Base-by-base conservation (phyloP, 37 sponge, comb jelly and placozoan genomes). In the Theonella swinhoei region DNA sequence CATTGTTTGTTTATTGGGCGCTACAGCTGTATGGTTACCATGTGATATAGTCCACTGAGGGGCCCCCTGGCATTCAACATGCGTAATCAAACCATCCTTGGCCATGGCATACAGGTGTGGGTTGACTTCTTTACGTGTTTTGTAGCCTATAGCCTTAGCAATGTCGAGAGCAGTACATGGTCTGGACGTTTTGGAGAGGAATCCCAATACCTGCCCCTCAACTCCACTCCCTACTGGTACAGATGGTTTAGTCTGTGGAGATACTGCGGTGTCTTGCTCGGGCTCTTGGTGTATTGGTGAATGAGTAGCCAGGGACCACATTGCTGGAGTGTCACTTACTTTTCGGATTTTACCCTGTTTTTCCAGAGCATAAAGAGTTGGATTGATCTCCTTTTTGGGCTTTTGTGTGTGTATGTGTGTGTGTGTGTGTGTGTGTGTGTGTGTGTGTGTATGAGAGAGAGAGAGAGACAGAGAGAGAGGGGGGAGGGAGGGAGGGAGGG, bases 351-450 rank as follows among this genome's bases (percentile, higher is more conserved):
- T 25, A 11, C 89, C 91, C 23, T 78, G 40, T 36, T 38, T 61
- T 77, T 91, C 70, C 35, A 94, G 34, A 3, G 30, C 72, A 60
- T 94, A 94, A 20, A 94, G 83, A 22, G 68, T 65, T 0, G 92
- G 89, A 68, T 94, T 94, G 28, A 91, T 75, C 8, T 90, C 80
- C 4, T 68, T 75, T 1, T 76, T 37, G 20, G 84, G 36, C 20
- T 23, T 19, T 14, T 85, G 11, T 1, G 88, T 85, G 0, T 87
- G 39, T 3, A 33, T 81, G 20, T 75, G 73, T 2, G 94, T 88
- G 9, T 91, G 64, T 30, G 87, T 88, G 25, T 87, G 82, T n/a
- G 94, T n/a, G n/a, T n/a, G n/a, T n/a, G n/a, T n/a, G n/a, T n/a
- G n/a, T n/a, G n/a, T n/a, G n/a, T n/a, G n/a, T n/a, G n/a, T n/a